Evolutionary conservation across 2,888 invertebrate species (phyloP).

Genomic region (Trichopria drosophilae): DNA sequence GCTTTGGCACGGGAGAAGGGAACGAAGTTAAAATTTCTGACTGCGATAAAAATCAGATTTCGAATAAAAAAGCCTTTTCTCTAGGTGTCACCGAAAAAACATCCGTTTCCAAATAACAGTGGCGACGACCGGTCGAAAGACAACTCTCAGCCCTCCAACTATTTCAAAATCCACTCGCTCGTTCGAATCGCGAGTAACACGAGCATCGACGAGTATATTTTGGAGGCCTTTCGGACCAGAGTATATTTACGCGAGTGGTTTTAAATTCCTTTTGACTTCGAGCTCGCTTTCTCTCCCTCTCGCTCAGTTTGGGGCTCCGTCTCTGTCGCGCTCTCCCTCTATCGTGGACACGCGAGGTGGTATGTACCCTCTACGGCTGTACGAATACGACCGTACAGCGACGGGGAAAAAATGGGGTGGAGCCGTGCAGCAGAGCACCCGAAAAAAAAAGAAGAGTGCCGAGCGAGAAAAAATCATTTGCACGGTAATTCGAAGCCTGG

Average conservation of each 20-base stretch:
- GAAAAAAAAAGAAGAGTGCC: slow-evolving; percentile 43
- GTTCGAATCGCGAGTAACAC: slow-evolving; percentile 44
- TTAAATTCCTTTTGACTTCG: slow-evolving; percentile 57
- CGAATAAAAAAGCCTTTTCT: too few relatives aligned
- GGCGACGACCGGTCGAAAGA: too few relatives aligned
- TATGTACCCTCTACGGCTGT: slow-evolving; percentile 35
- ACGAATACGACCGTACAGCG: neutral
- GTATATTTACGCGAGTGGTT: slow-evolving; percentile 43
- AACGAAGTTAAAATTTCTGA: too few relatives aligned
- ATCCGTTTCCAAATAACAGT: too few relatives aligned
- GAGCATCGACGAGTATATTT: slow-evolving; percentile 43
- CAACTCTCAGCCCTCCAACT: slow-evolving; percentile 16
- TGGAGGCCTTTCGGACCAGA: slow-evolving; percentile 35
- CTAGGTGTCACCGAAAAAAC: too few relatives aligned
- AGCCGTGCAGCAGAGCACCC: slow-evolving; percentile 34
- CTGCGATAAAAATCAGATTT: too few relatives aligned
- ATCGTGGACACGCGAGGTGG: slow-evolving; percentile 35
- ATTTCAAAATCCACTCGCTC: slow-evolving; percentile 39
- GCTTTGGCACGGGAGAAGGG: too few relatives aligned
- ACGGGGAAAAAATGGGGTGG: slow-evolving; percentile 18
- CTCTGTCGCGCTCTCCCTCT: slow-evolving; percentile 31
- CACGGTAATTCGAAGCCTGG: slow-evolving; percentile 60
- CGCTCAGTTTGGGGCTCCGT: slow-evolving; percentile 36
- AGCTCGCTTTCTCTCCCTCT: slow-evolving; percentile 39
- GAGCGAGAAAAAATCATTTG: slow-evolving; percentile 55